Evolutionary conservation across 1,140 invertebrate species (phyloP).

Genomic region (Acyrthosiphon pisum): DNA sequence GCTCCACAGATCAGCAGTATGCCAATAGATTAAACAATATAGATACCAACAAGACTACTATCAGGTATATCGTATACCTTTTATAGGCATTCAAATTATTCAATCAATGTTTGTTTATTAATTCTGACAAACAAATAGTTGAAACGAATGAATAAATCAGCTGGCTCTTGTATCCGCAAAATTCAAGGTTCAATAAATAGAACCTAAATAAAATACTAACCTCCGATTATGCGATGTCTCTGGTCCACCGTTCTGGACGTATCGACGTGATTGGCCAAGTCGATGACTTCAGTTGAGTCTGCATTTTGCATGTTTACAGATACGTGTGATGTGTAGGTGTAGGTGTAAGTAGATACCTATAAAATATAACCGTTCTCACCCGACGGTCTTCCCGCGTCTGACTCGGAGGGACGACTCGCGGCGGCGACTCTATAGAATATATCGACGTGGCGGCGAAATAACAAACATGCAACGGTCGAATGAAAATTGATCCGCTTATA

Average conservation of each 20-base stretch:
- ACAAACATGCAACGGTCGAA: background rate
- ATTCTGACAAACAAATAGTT: background rate
- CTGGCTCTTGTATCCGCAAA: background rate
- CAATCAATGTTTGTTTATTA: background rate
- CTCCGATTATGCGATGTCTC: constrained; percentile 51
- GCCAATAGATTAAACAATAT: background rate
- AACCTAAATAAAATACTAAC: constrained; percentile 14
- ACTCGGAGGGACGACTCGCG: background rate
- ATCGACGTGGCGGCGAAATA: background rate
- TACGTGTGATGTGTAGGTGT: background rate
- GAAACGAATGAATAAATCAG: background rate
- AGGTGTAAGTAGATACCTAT: background rate
- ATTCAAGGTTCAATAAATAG: background rate
- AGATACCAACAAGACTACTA: background rate
- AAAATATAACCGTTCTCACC: background rate
- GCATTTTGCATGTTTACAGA: constrained; percentile 34
- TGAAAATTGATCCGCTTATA: background rate
- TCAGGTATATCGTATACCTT: too few relatives aligned
- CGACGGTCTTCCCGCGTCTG: background rate
- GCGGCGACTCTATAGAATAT: background rate
- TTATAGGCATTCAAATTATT: background rate
- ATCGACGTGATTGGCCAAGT: constrained; percentile 44
- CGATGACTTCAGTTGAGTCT: constrained; percentile 41
- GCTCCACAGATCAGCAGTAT: background rate
- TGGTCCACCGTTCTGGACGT: constrained; percentile 12